Evolutionary conservation across 2,888 invertebrate species (phyloP), one percentile per base, ranked within the genome.

Genomic region (Phengaris alcon): DNA sequence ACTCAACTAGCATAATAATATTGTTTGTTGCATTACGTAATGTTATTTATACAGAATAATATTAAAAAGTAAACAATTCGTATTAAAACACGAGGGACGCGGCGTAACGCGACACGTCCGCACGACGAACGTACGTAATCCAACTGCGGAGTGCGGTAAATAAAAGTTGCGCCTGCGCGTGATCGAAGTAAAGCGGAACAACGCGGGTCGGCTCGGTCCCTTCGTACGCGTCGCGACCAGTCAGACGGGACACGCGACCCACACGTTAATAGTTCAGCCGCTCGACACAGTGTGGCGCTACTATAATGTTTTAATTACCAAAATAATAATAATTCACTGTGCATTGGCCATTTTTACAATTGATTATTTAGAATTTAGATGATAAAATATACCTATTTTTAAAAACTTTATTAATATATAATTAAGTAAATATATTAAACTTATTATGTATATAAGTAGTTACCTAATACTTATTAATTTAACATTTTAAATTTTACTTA

Each of bases 281-380:
- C 84, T 83, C 84, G 83, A 81, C 87, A 80, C 86, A 75, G 82
- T 83, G 84, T 88, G 89, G 88, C 89, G 87, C 82, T 84, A 80
- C 79, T 76, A 78, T 80, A 77, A 82, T 78, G 76, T 64, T 64
- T 22, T 82, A 79, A 80, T 83, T 82, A 80, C 79, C 75, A 77
- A 77, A 79, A 77, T 78, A 70, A 74, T 78, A 70, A 74, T 46
- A 76, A 57, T 64, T 54, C 10, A 54, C 7, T 12, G 9, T 1
- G 3, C 4, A 54, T 54, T 1, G 7, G 2, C 54, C 4, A 8
- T 10, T 13, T 54, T 8, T 10, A 52, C 10, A 52, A 8, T 52
- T 52, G 52, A 54, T 10, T 54, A 12, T 54, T 54, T 12, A 51
- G 35, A 35, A 12, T 54, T 54, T 12, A 51, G 35, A 35, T 4